Conservation (phyloP, 2,113 vertebrate species). For the Chloebia gouldiae region DNA sequence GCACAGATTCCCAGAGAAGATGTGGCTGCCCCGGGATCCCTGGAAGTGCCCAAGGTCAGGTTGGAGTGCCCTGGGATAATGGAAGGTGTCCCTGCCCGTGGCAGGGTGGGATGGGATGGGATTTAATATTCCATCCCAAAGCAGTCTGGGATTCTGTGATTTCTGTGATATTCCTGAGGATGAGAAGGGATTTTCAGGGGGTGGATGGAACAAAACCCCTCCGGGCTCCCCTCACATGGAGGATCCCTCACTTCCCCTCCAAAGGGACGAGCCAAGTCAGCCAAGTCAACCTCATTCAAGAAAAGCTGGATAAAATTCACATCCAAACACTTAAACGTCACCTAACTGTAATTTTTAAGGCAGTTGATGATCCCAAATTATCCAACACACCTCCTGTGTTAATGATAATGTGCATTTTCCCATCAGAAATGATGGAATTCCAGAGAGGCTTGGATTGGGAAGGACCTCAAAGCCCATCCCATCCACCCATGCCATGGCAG, state of each 20-base stretch:
- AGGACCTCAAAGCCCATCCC: neutral
- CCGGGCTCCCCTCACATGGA: accelerated
- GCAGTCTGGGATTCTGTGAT: neutral
- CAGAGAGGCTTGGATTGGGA: neutral
- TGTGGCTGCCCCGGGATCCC: neutral
- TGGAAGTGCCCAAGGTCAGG: neutral
- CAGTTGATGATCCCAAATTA: neutral
- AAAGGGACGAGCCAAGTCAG: accelerated
- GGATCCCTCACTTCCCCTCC: neutral
- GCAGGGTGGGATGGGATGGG: neutral
- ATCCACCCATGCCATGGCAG: neutral
- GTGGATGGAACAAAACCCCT: neutral
- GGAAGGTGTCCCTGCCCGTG: neutral
- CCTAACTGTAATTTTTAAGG: neutral
- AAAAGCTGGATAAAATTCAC: neutral
- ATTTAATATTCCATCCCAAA: neutral
- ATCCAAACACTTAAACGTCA: neutral
- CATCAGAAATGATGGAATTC: neutral
- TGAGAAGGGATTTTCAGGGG: neutral
- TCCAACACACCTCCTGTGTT: accelerated
- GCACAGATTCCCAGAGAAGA: neutral
- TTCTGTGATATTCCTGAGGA: neutral
- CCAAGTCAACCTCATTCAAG: neutral
- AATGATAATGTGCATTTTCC: accelerated
- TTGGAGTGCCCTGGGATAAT: accelerated